Conservation (phyloP, 2,113 vertebrate species). For the Carassius gibelio region DNA sequence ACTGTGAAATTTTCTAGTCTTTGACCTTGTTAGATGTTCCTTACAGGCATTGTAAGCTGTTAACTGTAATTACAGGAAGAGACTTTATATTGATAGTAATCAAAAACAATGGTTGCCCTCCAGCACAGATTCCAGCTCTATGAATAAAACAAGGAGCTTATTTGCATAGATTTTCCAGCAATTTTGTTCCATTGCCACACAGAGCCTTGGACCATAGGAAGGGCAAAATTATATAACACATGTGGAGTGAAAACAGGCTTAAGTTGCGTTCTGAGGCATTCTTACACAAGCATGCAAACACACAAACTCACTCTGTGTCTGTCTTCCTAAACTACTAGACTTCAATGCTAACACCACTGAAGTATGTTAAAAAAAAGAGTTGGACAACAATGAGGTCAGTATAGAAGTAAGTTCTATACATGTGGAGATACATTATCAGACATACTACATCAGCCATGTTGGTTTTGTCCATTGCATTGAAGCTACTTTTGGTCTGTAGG, state of each 20-base stretch:
- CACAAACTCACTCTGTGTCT: neutral
- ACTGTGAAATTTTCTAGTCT: neutral
- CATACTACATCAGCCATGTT: too few relatives aligned
- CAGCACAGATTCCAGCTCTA: conserved; percentile 3
- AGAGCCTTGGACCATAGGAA: neutral
- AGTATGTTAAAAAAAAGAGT: neutral
- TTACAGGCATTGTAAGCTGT: conserved; percentile 31
- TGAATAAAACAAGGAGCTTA: conserved; percentile 38
- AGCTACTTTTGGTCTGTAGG: neutral
- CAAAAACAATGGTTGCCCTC: conserved; percentile 21
- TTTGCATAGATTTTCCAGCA: conserved; percentile 42
- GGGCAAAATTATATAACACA: conserved; percentile 37
- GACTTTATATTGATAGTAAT: conserved; percentile 20
- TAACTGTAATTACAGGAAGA: conserved; percentile 36
- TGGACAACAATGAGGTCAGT: neutral
- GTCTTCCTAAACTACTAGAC: neutral
- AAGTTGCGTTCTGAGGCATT: conserved; percentile 18
- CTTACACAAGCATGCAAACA: conserved; percentile 29
- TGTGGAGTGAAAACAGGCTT: conserved; percentile 19
- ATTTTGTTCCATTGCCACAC: conserved; percentile 19
- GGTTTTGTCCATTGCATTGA: neutral
- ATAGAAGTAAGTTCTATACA: too few relatives aligned
- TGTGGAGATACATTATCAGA: too few relatives aligned
- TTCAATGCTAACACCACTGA: neutral
- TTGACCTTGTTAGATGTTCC: neutral